phyloP scores from a whole-genome alignment of 2,888 invertebrate genomes.

The Caenorhabditis afra region DNA sequence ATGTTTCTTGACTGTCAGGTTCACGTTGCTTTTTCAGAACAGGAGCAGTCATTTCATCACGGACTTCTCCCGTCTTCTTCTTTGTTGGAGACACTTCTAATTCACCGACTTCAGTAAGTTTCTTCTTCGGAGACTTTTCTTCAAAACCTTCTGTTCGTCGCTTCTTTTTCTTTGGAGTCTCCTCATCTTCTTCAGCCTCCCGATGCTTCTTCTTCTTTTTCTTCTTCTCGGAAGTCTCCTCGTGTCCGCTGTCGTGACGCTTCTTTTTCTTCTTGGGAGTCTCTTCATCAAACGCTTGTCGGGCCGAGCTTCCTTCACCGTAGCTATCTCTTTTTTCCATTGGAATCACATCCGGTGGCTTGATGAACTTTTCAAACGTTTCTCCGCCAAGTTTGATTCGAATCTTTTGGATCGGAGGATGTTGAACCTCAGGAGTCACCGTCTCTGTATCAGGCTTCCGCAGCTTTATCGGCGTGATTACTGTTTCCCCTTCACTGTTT shows the following conservation, averaged over 20 bases:
- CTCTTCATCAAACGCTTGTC: neutral
- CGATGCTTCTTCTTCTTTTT: constrained; percentile 20
- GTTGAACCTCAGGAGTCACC: neutral
- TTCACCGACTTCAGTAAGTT: too few species aligned
- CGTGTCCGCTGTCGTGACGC: constrained; percentile 12
- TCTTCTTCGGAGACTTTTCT: too few species aligned
- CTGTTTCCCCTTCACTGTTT: constrained; percentile 24
- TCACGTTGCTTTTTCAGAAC: too few species aligned
- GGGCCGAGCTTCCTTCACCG: neutral
- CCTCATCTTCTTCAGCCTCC: too few species aligned
- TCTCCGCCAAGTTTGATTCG: constrained; percentile 5
- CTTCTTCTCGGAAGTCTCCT: constrained; percentile 9
- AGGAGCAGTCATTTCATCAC: too few species aligned
- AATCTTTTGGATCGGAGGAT: neutral
- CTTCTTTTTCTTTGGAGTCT: too few species aligned
- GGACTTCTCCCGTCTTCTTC: too few species aligned
- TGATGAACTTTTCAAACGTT: neutral
- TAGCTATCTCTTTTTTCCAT: too few species aligned
- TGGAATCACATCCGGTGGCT: too few species aligned
- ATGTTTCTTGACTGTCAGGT: too few species aligned
- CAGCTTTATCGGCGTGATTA: constrained; percentile 3
- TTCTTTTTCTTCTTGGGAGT: constrained; percentile 28
- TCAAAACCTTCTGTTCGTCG: too few species aligned
- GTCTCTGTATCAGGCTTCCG: neutral
- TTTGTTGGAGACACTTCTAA: too few species aligned